Evolutionary conservation across 2,797 vertebrate species (phyloP), one percentile per base, ranked within the genome.

Genomic region (Onychomys leucogaster): DNA sequence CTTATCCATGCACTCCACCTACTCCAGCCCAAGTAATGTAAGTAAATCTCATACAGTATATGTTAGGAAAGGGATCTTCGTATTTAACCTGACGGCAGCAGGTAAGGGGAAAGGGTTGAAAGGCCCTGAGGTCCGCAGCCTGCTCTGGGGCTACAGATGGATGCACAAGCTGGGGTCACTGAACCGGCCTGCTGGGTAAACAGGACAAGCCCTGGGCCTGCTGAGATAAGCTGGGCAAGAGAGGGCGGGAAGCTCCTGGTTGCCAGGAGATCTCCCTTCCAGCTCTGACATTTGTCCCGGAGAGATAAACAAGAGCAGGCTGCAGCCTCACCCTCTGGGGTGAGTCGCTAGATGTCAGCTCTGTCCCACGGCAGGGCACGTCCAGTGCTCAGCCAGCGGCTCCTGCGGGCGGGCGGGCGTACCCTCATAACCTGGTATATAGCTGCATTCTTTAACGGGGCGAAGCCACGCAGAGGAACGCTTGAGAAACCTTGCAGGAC

Each of bases 301-400:
- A 88, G 87, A 97, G 94, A 98, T 96, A 97, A 97, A 97, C 96
- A 98, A 92, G 92, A 65, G 0, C 10, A 43, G 95, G 89, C 86
- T 10, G 81, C 91, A 27, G 61, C 0, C 21, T 91, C 83, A 29
- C 41, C 49, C 85, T 78, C 61, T 67, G 37, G 61, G 41, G 81
- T 63, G 6, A 69, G 96, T 95, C 93, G 6, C 97, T 98, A 97
- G 98, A 76, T 97, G 98, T 97, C 97, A 97, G 97, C 95, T 94
- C 61, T 21, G 52, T 88, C 91, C 80, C 97, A 96, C 67, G 1
- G 65, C 97, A 96, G 61, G 1, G 65, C 57, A 77, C 80, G 13
- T 21, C 61, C n/a, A 87, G 83, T 0, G 21, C 32, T 65, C 1
- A 1, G 46, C 76, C 65, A 12, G 43, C 21, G 25, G 63, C 67